phyloP scores from a whole-genome alignment of 2,113 vertebrate species.

The Hyla sarda region DNA sequence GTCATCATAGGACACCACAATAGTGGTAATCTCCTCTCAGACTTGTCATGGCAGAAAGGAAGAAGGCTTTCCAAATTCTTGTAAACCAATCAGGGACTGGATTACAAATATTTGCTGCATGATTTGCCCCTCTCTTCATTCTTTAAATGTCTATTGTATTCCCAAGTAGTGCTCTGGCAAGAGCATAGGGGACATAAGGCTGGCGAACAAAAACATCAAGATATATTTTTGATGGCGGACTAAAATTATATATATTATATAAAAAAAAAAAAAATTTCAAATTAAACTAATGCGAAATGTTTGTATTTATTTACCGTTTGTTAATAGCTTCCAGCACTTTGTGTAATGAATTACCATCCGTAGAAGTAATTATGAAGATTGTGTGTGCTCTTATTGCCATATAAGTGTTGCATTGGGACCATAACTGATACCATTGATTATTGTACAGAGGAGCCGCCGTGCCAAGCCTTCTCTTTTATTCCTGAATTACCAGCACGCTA shows the following conservation, averaged over 20 bases:
- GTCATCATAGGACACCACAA: no score
- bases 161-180: no score
- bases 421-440: constrained; percentile 57
- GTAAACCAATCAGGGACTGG: no score
- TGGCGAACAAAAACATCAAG: background rate
- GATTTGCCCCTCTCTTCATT: no score
- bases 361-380: constrained; percentile 41
- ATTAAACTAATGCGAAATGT: background rate
- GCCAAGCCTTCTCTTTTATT: constrained; percentile 34
- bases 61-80: no score
- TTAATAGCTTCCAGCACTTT: constrained; percentile 43
- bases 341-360: constrained; percentile 47
- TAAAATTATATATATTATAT: background rate
- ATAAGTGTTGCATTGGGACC: constrained; percentile 55
- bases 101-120: no score
- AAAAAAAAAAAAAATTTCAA: no score
- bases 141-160: no score
- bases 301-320: constrained; percentile 44
- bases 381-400: constrained; percentile 36
- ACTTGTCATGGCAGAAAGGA: no score
- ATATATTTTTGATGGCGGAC: background rate
- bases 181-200: no score
- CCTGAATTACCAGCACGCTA: constrained; percentile 27
- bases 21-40: no score
- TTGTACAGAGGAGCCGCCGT: constrained; percentile 44